Conservation (phyloP, 2,888 invertebrate species). For the Metellina segmentata region DNA sequence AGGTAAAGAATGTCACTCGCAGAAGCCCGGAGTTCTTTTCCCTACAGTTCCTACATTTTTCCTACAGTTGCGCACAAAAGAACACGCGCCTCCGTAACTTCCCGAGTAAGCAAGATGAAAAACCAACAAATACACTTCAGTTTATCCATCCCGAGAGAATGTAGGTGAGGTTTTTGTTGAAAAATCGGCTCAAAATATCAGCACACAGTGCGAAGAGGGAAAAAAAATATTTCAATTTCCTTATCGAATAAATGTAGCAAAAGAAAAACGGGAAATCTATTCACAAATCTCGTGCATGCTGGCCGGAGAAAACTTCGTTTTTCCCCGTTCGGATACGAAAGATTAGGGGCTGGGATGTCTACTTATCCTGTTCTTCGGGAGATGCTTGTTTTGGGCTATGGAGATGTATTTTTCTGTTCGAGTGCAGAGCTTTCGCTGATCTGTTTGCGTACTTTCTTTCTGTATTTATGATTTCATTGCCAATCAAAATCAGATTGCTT, state of each 20-base stretch:
- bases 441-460: background rate
- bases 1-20: background rate
- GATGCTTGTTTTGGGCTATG: slow-evolving; percentile 19
- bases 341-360: slow-evolving; percentile 31
- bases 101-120: background rate
- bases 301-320: slow-evolving; percentile 5
- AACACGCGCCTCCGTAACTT: background rate
- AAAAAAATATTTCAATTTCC: slow-evolving; percentile 59
- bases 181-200: slow-evolving; percentile 49
- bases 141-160: slow-evolving; percentile 30
- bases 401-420: background rate
- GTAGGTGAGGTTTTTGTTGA: slow-evolving; percentile 29
- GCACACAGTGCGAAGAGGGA: background rate
- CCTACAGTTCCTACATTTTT: background rate
- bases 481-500: slow-evolving; percentile 33
- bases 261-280: slow-evolving; percentile 39
- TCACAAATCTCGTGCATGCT: slow-evolving; percentile 32
- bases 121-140: slow-evolving; percentile 31
- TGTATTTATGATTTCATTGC: slow-evolving; percentile 20
- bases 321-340: background rate
- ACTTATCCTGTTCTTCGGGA: slow-evolving; percentile 12
- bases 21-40: background rate
- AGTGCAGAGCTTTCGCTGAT: background rate
- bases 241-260: slow-evolving; percentile 60
- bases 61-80: background rate